Conservation (phyloP, 2,888 invertebrate species). For the Gymnoscelis rufifasciata region DNA sequence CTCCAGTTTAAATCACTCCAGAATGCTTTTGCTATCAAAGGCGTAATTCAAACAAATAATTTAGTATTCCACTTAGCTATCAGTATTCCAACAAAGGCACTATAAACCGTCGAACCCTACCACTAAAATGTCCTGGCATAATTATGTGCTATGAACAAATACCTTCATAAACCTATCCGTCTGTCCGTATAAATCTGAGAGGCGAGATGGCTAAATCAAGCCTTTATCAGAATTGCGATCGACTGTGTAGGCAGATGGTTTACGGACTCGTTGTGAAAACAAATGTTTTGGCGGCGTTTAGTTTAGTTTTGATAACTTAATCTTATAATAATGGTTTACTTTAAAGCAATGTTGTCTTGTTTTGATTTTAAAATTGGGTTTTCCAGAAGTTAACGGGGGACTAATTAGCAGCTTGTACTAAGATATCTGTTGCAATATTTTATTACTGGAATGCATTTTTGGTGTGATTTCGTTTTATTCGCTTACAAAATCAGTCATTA, state of each 20-base stretch:
- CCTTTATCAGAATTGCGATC: constrained; percentile 61
- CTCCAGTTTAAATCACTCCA: neutral
- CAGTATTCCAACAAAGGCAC: constrained; percentile 14
- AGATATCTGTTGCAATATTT: too few species aligned
- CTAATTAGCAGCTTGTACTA: too few species aligned
- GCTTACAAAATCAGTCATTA: too few species aligned
- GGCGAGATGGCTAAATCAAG: constrained; percentile 67
- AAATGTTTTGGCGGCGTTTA: constrained; percentile 37
- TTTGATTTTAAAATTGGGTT: too few species aligned
- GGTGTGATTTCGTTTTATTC: too few species aligned
- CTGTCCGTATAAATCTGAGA: constrained; percentile 55
- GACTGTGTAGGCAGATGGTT: constrained; percentile 45
- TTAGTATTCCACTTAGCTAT: constrained; percentile 6
- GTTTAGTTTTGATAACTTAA: constrained; percentile 31
- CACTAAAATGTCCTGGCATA: constrained; percentile 30
- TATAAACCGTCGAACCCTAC: constrained; percentile 19
- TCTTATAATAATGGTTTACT: too few species aligned
- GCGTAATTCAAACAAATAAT: constrained; percentile 3
- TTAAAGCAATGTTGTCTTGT: too few species aligned
- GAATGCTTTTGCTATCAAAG: neutral
- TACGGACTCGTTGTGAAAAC: constrained; percentile 35
- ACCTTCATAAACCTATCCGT: constrained; percentile 59
- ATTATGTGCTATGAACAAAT: constrained; percentile 39
- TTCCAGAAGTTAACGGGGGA: too few species aligned
- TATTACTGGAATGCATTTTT: too few species aligned